These are phyloP conservation scores for Apamea monoglypha DNA, from an alignment of 2,888 invertebrate species.

Conservation along the genomic window DNA sequence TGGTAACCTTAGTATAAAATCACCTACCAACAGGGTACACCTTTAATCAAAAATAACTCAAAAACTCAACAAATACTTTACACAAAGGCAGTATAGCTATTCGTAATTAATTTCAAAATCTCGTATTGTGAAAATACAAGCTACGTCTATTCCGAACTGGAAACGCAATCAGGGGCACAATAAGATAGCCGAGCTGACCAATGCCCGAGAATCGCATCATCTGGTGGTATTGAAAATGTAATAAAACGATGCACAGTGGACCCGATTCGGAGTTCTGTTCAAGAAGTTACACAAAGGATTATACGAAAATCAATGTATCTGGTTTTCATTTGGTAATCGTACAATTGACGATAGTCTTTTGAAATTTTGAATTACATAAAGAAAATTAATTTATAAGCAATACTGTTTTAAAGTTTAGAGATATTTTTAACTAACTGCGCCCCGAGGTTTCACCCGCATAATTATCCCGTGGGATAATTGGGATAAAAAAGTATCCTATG, in stretches of 20 bases:
- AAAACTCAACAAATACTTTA: background rate
- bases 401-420: background rate
- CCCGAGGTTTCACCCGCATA: too few relatives aligned
- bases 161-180: constrained; percentile 74
- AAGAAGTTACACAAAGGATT: constrained; percentile 17
- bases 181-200: constrained; percentile 69
- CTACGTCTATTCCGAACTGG: constrained; percentile 69
- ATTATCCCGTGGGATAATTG: too few relatives aligned
- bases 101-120: constrained; percentile 62
- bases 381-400: background rate
- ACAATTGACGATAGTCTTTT: background rate
- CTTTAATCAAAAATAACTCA: background rate
- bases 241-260: constrained; percentile 69
- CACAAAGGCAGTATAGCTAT: constrained; percentile 33
- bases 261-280: background rate
- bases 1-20: background rate
- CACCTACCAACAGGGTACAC: background rate
- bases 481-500: too few relatives aligned
- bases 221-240: constrained; percentile 76
- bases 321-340: background rate
- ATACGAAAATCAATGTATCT: background rate
- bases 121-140: constrained; percentile 65
- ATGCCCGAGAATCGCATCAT: constrained; percentile 72
- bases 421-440: background rate
- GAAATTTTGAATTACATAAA: background rate